Percentiles rank a stretch among this genome's conserved stretches.
These are phyloP conservation scores for Apaloderma vittatum DNA, from an alignment of 2,113 vertebrate species.

Conservation along the genomic window DNA sequence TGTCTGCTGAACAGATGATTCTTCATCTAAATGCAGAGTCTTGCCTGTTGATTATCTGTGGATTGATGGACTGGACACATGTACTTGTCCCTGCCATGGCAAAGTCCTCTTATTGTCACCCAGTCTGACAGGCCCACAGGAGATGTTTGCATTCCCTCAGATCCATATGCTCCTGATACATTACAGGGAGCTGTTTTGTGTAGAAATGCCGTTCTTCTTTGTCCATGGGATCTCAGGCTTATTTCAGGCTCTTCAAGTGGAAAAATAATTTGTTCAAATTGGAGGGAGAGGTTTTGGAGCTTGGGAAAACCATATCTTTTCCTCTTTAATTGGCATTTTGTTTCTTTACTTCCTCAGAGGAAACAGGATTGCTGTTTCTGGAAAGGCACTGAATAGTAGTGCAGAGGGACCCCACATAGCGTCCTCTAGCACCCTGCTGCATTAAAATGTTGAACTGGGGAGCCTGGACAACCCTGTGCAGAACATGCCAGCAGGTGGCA, in stretches of 20 bases:
- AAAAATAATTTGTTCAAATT: neutral
- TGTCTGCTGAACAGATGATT: slow-evolving; percentile 42
- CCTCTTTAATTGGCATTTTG: neutral
- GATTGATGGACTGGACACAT: neutral
- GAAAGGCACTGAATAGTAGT: neutral
- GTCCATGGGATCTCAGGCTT: rapidly evolving
- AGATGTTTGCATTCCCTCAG: neutral
- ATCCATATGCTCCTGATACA: neutral
- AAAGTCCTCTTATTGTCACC: neutral
- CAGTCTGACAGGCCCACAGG: neutral
- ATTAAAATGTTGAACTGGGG: neutral
- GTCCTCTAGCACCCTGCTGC: neutral
- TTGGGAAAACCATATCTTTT: neutral
- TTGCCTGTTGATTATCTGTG: neutral
- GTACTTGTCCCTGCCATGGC: neutral
- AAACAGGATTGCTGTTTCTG: neutral
- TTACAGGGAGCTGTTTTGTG: neutral
- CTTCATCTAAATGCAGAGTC: neutral
- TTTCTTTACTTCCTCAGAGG: neutral
- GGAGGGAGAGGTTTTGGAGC: neutral
- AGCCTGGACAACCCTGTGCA: neutral
- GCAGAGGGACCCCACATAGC: neutral
- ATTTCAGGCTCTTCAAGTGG: neutral
- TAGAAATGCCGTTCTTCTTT: neutral
- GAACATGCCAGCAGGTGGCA: slow-evolving; percentile 44